Percentiles rank a stretch among this genome's conserved stretches.
Evolutionary conservation across 2,888 invertebrate genomes (phyloP).

Genomic region (Idaea aversata): DNA sequence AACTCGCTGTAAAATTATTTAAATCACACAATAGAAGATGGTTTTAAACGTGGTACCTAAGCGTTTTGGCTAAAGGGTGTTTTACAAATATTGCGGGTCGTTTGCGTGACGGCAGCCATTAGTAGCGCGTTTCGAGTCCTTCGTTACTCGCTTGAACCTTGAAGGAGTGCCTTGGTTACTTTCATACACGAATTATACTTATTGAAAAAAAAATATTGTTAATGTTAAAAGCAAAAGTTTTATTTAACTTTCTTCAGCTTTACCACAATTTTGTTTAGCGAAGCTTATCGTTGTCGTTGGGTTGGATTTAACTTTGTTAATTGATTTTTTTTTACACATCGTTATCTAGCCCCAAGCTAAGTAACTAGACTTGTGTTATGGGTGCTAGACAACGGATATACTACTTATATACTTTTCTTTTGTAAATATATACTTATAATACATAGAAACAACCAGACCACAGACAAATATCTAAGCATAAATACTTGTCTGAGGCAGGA

Average conservation of each 20-base stretch:
- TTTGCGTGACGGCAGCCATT: conserved; percentile 58
- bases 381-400: no score
- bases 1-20: conserved; percentile 5
- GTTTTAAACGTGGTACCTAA: conserved; percentile 5
- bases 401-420: no score
- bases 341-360: no score
- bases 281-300: background rate
- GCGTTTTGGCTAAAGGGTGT: conserved; percentile 27
- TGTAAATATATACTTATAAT: no score
- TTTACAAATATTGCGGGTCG: conserved; percentile 33
- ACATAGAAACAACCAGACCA: no score
- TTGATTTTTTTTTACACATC: background rate
- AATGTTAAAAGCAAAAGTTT: background rate
- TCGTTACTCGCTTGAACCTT: conserved; percentile 47
- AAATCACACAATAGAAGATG: conserved; percentile 6
- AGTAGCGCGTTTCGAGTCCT: conserved; percentile 45
- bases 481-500: no score
- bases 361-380: no score
- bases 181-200: conserved; percentile 14
- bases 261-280: background rate
- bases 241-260: background rate
- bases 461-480: no score
- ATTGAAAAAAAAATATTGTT: background rate
- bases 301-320: background rate
- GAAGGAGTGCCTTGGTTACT: conserved; percentile 40